phyloP scores from a whole-genome alignment of 2,888 invertebrate genomes.

The Agonopterix heracliana region DNA sequence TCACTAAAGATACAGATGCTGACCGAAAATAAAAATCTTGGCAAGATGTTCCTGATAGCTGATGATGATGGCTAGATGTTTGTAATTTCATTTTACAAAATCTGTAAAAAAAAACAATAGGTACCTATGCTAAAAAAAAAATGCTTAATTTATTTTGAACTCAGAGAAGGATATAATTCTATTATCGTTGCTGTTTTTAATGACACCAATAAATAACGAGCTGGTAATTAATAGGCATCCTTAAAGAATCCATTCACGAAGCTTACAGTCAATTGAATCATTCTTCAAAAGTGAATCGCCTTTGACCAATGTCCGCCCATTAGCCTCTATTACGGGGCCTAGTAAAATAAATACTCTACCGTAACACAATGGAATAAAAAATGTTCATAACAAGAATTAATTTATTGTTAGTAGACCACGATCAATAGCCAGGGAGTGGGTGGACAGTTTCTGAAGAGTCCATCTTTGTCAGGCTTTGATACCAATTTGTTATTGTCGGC shows the following conservation, averaged over 20 bases:
- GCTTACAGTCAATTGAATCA: conserved; percentile 16
- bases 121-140: no score
- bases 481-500: conserved; percentile 73
- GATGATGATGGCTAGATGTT: no score
- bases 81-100: no score
- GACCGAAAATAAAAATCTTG: background rate
- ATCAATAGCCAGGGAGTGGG: conserved; percentile 72
- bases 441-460: conserved; percentile 74
- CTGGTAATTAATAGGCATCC: conserved; percentile 6
- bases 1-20: conserved; percentile 11
- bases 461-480: conserved; percentile 75
- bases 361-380: conserved; percentile 66
- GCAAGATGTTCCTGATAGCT: no score
- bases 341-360: conserved; percentile 62
- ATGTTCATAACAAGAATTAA: conserved; percentile 73
- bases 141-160: no score
- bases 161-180: no score
- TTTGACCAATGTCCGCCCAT: conserved; percentile 71
- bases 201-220: background rate
- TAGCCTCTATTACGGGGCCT: conserved; percentile 46
- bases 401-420: conserved; percentile 66
- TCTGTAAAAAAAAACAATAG: no score
- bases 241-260: conserved; percentile 25
- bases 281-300: conserved; percentile 33
- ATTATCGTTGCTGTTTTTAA: background rate